Evolutionary conservation across 2,797 vertebrate species (phyloP), one percentile per base, ranked within the genome.

Genomic region (Acrossocheilus wenchowensis): DNA sequence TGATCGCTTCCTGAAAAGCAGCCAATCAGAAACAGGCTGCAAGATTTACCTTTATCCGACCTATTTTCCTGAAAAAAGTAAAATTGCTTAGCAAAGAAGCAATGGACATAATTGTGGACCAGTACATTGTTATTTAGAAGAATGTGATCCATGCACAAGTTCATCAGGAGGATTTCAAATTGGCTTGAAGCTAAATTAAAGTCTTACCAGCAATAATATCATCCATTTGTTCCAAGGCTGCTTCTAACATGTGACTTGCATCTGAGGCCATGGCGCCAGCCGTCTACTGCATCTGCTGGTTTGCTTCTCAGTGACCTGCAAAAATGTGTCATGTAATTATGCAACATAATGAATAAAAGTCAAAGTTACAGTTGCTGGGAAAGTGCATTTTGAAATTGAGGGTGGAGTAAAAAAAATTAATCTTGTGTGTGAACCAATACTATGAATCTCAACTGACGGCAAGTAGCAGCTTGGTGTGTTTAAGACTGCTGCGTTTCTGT

Each of bases 141-240:
- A 62, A 60, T 57, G 14, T 43, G 23, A 60, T 34, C 4, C 39
- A 4, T 83, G 23, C 52, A 45, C 26, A 43, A 73, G 50, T 5
- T 71, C 43, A 57, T 26, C 36, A 41, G 48, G 66, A 57, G 62
- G 5, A 54, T 84, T 71, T 36, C 6, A 30, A 26, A 30, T 17
- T 0, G 2, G 43, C 52, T 73, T 64, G 12, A 60, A 21, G 23
- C 14, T 1, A 86, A 85, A 66, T 23, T 0, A 66, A 68, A 52
- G 5, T 4, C 75, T 84, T 93, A 99, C 98, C 97, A 96, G 98
- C 98, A 50, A 99, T 97, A 90, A 99, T 98, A 91, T 97, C 98
- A 64, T 99, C 98, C 98, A 99, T 99, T 93, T 99, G 98, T 92
- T 98, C 98, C 93, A 99, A 92, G 66, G 98, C 98, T 1, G 97